Percentiles rank a stretch among this genome's conserved stretches.
Conservation (phyloP, 2,797 vertebrate species). For the Scolopax rusticola region DNA sequence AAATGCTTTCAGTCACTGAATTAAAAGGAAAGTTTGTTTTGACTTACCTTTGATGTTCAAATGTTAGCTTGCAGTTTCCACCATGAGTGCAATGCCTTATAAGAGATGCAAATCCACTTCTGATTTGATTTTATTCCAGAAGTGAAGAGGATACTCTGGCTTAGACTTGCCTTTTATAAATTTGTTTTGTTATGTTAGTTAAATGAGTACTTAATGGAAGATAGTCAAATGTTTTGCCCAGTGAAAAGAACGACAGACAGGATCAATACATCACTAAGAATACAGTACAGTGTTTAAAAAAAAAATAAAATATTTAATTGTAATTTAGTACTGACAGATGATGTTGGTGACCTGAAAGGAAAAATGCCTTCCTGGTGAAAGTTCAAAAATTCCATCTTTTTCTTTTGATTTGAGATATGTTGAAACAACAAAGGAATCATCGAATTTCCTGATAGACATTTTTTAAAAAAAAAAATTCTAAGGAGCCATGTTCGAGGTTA, state of each 20-base stretch:
- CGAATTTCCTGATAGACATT: background rate
- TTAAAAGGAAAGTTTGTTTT: background rate
- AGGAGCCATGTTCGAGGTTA: background rate
- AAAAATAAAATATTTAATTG: background rate
- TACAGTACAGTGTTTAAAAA: background rate
- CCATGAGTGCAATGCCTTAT: background rate
- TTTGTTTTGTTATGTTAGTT: background rate
- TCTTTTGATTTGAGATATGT: background rate
- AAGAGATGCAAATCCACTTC: background rate
- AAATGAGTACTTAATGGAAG: background rate
- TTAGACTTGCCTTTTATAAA: background rate
- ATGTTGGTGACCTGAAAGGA: background rate
- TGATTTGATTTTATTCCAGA: background rate
- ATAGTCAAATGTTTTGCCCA: background rate
- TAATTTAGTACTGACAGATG: background rate
- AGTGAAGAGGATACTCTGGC: background rate
- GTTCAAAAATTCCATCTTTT: background rate
- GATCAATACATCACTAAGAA: background rate
- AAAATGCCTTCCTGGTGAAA: fast-evolving
- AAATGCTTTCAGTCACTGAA: background rate
- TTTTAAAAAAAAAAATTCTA: background rate
- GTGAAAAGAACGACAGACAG: background rate
- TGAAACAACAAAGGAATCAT: background rate
- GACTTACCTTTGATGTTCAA: background rate
- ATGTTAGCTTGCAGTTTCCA: background rate